phyloP scores from a whole-genome alignment of 2,113 vertebrate genomes.

The Chrysochloris asiatica region DNA sequence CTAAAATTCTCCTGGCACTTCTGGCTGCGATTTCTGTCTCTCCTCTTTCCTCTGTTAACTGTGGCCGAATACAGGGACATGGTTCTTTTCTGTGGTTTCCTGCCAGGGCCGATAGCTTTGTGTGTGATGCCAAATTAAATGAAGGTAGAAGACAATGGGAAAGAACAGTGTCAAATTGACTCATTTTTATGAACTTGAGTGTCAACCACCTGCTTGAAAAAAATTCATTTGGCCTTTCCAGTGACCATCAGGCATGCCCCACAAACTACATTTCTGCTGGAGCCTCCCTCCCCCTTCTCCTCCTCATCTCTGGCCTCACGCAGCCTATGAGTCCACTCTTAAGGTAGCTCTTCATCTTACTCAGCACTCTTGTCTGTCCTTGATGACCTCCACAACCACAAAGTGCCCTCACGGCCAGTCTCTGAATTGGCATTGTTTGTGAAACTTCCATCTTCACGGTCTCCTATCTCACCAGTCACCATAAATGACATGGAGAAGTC shows the following conservation, averaged over 20 bases:
- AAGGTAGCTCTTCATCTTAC: background rate
- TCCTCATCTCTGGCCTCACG: background rate
- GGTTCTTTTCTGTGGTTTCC: background rate
- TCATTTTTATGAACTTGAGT: background rate
- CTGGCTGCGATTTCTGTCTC: accelerated
- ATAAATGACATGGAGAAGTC: background rate
- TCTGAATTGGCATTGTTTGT: background rate
- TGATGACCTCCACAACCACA: background rate
- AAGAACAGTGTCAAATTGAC: background rate
- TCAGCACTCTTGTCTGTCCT: background rate
- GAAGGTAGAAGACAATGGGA: background rate
- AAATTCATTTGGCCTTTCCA: background rate
- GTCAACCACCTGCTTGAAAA: background rate
- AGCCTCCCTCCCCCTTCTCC: background rate
- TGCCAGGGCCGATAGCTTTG: background rate
- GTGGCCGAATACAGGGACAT: background rate
- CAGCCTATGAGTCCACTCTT: background rate
- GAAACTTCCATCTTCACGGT: background rate
- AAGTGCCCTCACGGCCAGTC: background rate
- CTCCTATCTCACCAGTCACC: background rate
- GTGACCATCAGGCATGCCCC: background rate
- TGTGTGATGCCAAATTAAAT: background rate
- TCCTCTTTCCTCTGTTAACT: background rate
- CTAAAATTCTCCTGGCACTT: background rate
- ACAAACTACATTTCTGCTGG: too few species aligned